Evolutionary conservation across 1,140 invertebrate genomes (phyloP), one percentile per base, ranked within the genome.

Genomic region (Drosophila subpulchrella): DNA sequence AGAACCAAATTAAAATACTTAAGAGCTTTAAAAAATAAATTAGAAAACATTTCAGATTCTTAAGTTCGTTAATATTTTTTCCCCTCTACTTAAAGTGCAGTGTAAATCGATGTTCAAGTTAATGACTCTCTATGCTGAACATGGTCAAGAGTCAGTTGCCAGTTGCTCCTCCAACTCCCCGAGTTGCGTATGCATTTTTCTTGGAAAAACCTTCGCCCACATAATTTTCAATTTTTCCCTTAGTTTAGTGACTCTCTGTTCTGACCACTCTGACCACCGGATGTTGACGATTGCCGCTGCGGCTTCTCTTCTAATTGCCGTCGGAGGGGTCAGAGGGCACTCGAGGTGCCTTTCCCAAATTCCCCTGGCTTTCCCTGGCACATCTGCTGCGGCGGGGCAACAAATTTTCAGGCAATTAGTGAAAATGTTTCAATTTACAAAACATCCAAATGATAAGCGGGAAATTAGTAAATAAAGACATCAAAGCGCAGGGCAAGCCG

Each of bases 381-480:
- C 75, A 78, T 61, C 75, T 77, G 75, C 20, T 65, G 36, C 50
- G 8, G 65, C 55, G 48, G 38, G 72, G 51, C 75, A 59, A 78
- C 75, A 78, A 89, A 83, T 88, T 88, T 88, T 88, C 84, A 88
- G 83, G 83, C 83, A 88, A 88, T 88, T 88, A 89, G 83, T 88
- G 57, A 86, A 85, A 88, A 88, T 88, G 83, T 88, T 88, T 88
- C 83, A 88, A 88, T 88, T 88, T 88, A 88, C 80, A 76, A 89
- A 88, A 83, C 81, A 89, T 66, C 62, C 76, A 89, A 88, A 88
- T 89, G 83, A 88, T 89, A 88, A 88, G 84, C 83, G 84, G 84
- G 84, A 88, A 88, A 88, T 88, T 88, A 89, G 84, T 88, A 83
- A 88, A 88, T 89, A 89, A 88, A 88, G 83, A 89, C 83, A 88